phyloP scores from a whole-genome alignment of 2,113 vertebrate genomes.

The Lycaon pictus region DNA sequence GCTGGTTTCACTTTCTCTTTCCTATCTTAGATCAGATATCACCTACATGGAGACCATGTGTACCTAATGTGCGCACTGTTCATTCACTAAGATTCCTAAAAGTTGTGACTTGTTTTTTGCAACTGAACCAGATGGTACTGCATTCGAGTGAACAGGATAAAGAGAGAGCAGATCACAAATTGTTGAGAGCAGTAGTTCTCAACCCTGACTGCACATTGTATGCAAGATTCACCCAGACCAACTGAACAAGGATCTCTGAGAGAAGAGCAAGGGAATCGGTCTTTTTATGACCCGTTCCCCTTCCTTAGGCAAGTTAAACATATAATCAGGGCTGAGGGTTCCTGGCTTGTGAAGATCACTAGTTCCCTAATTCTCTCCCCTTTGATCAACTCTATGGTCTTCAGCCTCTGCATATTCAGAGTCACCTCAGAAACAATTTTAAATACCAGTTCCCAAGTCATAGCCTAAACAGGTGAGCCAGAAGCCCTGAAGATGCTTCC shows the following conservation, averaged over 20 bases:
- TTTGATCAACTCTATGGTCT: background rate
- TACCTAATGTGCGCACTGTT: background rate
- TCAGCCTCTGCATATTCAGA: background rate
- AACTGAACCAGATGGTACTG: background rate
- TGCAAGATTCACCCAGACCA: background rate
- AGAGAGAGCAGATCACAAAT: background rate
- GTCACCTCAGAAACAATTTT: background rate
- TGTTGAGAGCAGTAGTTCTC: background rate
- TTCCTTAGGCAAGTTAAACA: background rate
- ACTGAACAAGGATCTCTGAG: background rate
- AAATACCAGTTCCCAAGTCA: background rate
- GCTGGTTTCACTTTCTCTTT: background rate
- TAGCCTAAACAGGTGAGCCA: background rate
- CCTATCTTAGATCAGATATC: background rate
- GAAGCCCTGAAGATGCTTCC: background rate
- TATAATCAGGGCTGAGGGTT: background rate
- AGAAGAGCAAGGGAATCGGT: background rate
- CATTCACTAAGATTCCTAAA: background rate
- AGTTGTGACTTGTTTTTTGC: background rate
- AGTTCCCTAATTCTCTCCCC: background rate
- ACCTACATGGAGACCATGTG: background rate
- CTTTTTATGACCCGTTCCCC: background rate
- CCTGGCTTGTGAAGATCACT: background rate
- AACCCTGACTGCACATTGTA: background rate
- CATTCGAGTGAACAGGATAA: background rate